Percentiles rank a stretch among this genome's conserved stretches.
Evolutionary conservation across 2,888 invertebrate species (phyloP).

Genomic region (Leptinotarsa rubiginosa): DNA sequence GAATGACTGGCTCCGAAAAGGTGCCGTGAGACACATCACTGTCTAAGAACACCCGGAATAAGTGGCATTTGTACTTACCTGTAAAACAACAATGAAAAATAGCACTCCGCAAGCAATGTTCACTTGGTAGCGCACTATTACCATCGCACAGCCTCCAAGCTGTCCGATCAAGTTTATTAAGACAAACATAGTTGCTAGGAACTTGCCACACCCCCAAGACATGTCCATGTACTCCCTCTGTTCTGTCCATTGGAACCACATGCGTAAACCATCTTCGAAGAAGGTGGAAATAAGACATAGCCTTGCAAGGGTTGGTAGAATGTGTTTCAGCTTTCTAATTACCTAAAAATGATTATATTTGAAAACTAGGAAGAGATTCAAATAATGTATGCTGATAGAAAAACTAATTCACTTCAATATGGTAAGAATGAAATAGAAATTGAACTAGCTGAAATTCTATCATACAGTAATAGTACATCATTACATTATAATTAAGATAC

Average conservation of each 20-base stretch:
- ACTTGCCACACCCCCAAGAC: conserved; percentile 96
- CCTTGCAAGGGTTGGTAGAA: conserved; percentile 95
- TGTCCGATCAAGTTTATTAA: conserved; percentile 95
- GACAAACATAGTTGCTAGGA: conserved; percentile 95
- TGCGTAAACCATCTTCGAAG: conserved; percentile 67
- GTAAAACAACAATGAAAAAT: conserved; percentile 95
- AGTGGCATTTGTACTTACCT: conserved; percentile 71
- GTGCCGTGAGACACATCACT: neutral
- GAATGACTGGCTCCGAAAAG: neutral
- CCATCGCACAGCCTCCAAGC: conserved; percentile 96
- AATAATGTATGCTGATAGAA: neutral
- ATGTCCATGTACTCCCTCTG: conserved; percentile 98
- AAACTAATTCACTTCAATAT: too few species aligned
- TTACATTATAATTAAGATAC: neutral
- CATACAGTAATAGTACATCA: neutral
- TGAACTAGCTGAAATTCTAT: neutral
- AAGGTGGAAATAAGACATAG: conserved; percentile 76
- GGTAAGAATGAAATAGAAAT: too few species aligned
- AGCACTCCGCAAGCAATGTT: conserved; percentile 91
- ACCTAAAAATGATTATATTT: conserved; percentile 72
- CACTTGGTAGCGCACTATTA: conserved; percentile 91
- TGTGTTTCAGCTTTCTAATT: conserved; percentile 89
- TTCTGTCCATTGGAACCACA: conserved; percentile 99
- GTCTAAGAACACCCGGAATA: neutral
- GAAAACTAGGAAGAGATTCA: conserved; percentile 11